These are phyloP conservation scores for Scaeva pyrastri DNA, from an alignment of 2,888 invertebrate species.

Conservation along the genomic window DNA sequence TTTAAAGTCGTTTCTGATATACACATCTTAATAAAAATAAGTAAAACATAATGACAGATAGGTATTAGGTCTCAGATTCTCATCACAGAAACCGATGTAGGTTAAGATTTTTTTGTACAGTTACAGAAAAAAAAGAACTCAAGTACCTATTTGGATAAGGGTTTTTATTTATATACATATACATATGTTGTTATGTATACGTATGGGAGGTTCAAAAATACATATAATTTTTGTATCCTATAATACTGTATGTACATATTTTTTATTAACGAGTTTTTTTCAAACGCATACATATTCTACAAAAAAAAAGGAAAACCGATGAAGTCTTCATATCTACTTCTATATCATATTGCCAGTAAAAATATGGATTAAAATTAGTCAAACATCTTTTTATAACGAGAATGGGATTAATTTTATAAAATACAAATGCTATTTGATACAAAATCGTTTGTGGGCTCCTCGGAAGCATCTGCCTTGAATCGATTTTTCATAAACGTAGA, in stretches of 20 bases:
- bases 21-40: slow-evolving; percentile 16
- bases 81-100: slow-evolving; percentile 18
- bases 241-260: not conserved
- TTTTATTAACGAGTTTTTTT: not conserved
- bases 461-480: slow-evolving; percentile 60
- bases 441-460: slow-evolving; percentile 1
- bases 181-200: not conserved
- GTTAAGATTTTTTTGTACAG: slow-evolving; percentile 22
- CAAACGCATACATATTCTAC: not conserved
- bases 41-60: slow-evolving; percentile 8
- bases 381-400: not conserved
- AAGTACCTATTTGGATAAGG: slow-evolving; percentile 9
- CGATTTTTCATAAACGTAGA: slow-evolving; percentile 54
- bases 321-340: not conserved
- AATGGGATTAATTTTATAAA: not conserved
- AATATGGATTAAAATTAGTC: not conserved
- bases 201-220: not conserved
- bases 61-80: slow-evolving; percentile 6
- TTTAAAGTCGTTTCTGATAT: not conserved
- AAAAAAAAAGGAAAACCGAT: not conserved
- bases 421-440: not conserved
- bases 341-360: not conserved
- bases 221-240: slow-evolving; percentile 4
- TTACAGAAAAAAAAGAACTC: not conserved
- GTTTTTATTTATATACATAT: not conserved